Conservation (phyloP, 2,888 invertebrate genomes). For the Lithophane semibrunnea region DNA sequence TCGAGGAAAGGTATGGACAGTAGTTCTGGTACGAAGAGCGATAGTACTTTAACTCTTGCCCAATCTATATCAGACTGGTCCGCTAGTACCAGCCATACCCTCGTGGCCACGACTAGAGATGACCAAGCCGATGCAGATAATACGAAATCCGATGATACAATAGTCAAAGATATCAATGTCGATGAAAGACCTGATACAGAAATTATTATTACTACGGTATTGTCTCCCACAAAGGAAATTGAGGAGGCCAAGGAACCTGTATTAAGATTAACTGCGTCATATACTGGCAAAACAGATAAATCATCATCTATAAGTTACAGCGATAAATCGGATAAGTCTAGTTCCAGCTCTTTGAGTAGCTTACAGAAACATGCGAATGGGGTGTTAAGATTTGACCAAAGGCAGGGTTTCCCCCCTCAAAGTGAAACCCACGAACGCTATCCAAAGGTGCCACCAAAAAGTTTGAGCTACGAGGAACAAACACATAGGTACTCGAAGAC, state of each 20-base stretch:
- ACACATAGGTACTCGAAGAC: constrained; percentile 86
- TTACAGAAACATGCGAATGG: constrained; percentile 86
- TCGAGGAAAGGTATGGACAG: constrained; percentile 90
- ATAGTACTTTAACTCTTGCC: constrained; percentile 94
- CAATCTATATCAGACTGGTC: constrained; percentile 96
- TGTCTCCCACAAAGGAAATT: constrained; percentile 73
- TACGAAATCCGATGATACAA: constrained; percentile 87
- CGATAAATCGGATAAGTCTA: constrained; percentile 89
- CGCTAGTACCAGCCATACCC: constrained; percentile 94
- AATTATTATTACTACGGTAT: constrained; percentile 70
- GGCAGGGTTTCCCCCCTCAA: constrained; percentile 78
- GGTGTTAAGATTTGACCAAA: constrained; percentile 83
- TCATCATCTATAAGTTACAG: constrained; percentile 89
- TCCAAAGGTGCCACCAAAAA: constrained; percentile 86
- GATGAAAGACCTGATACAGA: constrained; percentile 76
- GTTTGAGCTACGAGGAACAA: constrained; percentile 88
- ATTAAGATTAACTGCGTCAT: constrained; percentile 79
- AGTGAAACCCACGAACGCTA: constrained; percentile 81
- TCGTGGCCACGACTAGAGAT: constrained; percentile 91
- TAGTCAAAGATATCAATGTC: constrained; percentile 80
- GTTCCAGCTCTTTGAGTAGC: constrained; percentile 88
- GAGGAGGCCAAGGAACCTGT: constrained; percentile 78
- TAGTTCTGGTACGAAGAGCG: constrained; percentile 94
- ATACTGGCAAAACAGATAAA: constrained; percentile 82
- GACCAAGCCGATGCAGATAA: constrained; percentile 84